phyloP scores from a whole-genome alignment of 2,797 vertebrate species.

The Lagorchestes hirsutus region DNA sequence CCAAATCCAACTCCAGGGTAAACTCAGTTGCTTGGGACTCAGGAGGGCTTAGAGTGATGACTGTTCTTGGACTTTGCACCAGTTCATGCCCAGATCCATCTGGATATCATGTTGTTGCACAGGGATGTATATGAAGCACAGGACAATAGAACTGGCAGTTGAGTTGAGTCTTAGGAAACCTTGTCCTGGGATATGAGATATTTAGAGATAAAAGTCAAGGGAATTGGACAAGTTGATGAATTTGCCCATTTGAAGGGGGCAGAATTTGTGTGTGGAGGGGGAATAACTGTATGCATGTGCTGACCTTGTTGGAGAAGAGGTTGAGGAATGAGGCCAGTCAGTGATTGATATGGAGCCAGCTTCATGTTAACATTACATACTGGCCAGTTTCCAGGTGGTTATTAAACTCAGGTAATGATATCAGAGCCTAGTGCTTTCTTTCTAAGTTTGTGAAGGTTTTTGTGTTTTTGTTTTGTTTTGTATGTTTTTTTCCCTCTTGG shows the following conservation, averaged over 20 bases:
- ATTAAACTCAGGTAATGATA: neutral
- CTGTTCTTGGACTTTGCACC: neutral
- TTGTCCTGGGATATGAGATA: neutral
- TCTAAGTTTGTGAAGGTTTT: conserved; percentile 56
- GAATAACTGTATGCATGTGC: neutral
- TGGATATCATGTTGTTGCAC: neutral
- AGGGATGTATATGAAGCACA: neutral
- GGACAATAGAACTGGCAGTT: neutral
- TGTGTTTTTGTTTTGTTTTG: neutral
- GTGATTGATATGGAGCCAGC: neutral
- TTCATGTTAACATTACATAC: neutral
- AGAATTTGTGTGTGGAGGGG: neutral
- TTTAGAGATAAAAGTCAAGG: neutral
- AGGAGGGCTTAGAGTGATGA: neutral
- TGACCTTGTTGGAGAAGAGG: neutral
- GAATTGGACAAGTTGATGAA: neutral
- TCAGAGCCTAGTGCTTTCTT: neutral
- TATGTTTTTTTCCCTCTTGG: neutral
- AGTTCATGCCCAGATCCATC: neutral
- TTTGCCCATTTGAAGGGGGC: neutral
- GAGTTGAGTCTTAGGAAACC: conserved; percentile 10
- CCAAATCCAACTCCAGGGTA: neutral
- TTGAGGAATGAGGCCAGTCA: neutral
- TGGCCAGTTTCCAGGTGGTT: neutral
- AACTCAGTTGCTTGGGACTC: neutral